Conservation (phyloP, 2,888 invertebrate genomes). For the Melieria omissa region DNA sequence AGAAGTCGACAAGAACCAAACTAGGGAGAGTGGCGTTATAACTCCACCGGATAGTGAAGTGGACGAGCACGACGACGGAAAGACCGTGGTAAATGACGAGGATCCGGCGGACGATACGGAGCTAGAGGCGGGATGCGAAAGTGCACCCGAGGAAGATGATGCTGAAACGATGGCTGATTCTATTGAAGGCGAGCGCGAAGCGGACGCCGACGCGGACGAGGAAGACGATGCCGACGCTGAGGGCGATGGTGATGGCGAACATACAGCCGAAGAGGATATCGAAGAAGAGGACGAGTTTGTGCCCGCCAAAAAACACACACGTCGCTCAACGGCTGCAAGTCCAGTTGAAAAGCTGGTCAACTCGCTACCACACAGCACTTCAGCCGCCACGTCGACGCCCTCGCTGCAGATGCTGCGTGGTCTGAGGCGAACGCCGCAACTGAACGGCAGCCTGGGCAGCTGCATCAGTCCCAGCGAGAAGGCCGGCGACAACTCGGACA, state of each 20-base stretch:
- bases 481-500: conserved; percentile 64
- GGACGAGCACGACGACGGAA: conserved; percentile 36
- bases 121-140: conserved; percentile 45
- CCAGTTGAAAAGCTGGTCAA: conserved; percentile 47
- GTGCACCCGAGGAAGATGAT: conserved; percentile 46
- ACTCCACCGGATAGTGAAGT: conserved; percentile 49
- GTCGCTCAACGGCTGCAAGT: conserved; percentile 35
- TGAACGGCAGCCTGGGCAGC: conserved; percentile 62
- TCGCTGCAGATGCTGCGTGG: conserved; percentile 45
- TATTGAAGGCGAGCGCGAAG: conserved; percentile 48
- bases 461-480: conserved; percentile 65
- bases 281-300: conserved; percentile 54
- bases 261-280: conserved; percentile 33
- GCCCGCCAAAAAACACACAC: conserved; percentile 36
- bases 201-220: conserved; percentile 52
- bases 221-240: conserved; percentile 36
- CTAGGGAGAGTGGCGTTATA: conserved; percentile 40
- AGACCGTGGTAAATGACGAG: conserved; percentile 44
- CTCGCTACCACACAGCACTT: conserved; percentile 36
- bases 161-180: conserved; percentile 56
- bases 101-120: conserved; percentile 41
- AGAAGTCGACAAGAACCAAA: background rate
- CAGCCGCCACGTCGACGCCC: conserved; percentile 53
- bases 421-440: conserved; percentile 50
- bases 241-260: conserved; percentile 37